phyloP scores from a whole-genome alignment of 1,140 invertebrate genomes.

The Cheumatopsyche charites region DNA sequence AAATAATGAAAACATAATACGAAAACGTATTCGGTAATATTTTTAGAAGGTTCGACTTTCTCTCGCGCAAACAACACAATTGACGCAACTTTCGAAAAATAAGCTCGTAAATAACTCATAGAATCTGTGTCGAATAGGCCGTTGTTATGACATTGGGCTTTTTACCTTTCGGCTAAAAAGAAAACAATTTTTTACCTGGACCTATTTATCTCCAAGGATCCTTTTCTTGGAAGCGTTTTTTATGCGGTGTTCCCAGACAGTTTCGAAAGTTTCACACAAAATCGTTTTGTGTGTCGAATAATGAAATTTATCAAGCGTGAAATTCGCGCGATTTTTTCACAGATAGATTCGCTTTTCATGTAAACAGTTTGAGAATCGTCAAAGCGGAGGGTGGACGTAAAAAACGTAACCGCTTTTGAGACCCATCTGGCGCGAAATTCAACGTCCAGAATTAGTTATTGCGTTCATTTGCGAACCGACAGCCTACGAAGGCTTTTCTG shows the following conservation, averaged over 20 bases:
- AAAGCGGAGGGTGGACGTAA: slow-evolving; percentile 30
- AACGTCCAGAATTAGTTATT: slow-evolving; percentile 42
- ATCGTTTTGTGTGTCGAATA: background rate
- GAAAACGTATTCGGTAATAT: no score
- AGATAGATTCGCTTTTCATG: background rate
- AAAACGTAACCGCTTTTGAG: slow-evolving; percentile 45
- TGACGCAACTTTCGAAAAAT: slow-evolving; percentile 10
- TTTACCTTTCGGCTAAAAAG: background rate
- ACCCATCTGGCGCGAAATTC: slow-evolving; percentile 46
- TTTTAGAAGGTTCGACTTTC: background rate
- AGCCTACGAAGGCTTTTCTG: slow-evolving; percentile 34
- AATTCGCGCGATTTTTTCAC: background rate
- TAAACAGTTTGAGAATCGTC: slow-evolving; percentile 10
- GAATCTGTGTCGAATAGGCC: background rate
- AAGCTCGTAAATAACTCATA: background rate
- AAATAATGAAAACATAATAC: background rate
- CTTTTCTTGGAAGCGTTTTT: slow-evolving; percentile 13
- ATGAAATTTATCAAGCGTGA: no score
- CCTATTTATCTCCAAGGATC: background rate
- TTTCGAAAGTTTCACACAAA: slow-evolving; percentile 4
- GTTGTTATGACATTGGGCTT: slow-evolving; percentile 11
- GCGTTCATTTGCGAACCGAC: slow-evolving; percentile 48
- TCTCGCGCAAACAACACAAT: background rate
- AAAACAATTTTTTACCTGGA: slow-evolving; percentile 17
- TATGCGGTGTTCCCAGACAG: background rate